Conservation (phyloP, 2,888 invertebrate species). For the Timema podura region DNA sequence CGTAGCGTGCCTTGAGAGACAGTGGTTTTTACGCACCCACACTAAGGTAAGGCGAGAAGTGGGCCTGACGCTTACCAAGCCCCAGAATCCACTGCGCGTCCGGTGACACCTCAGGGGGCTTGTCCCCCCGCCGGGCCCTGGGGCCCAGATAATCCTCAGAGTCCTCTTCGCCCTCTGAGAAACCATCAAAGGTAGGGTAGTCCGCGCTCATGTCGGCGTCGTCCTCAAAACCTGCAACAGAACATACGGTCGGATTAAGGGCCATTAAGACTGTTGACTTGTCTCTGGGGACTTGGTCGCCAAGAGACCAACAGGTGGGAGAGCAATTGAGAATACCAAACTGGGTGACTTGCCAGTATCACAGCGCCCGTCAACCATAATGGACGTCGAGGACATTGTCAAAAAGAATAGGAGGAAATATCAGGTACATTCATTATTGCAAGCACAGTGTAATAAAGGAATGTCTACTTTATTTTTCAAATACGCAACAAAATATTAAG, state of each 20-base stretch:
- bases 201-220: not conserved
- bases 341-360: no score
- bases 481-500: no score
- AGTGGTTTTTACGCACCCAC: conserved; percentile 36
- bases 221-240: conserved; percentile 8
- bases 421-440: no score
- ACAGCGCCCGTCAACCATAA: no score
- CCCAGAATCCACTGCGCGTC: conserved; percentile 34
- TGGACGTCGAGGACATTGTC: no score
- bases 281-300: no score
- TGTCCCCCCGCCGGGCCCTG: not conserved
- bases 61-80: conserved; percentile 36
- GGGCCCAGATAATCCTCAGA: not conserved
- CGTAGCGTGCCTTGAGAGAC: not conserved
- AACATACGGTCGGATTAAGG: not conserved
- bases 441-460: no score
- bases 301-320: no score
- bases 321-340: no score
- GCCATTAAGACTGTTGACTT: no score
- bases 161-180: not conserved
- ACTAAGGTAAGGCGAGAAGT: conserved; percentile 38
- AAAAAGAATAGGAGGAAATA: no score
- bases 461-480: no score
- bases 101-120: not conserved
- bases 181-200: not conserved